A percentile compares a stretch with the other conserved stretches of the same genome.
phyloP scores from a whole-genome alignment of 2,888 invertebrate species.

The Tetragnatha montana region DNA sequence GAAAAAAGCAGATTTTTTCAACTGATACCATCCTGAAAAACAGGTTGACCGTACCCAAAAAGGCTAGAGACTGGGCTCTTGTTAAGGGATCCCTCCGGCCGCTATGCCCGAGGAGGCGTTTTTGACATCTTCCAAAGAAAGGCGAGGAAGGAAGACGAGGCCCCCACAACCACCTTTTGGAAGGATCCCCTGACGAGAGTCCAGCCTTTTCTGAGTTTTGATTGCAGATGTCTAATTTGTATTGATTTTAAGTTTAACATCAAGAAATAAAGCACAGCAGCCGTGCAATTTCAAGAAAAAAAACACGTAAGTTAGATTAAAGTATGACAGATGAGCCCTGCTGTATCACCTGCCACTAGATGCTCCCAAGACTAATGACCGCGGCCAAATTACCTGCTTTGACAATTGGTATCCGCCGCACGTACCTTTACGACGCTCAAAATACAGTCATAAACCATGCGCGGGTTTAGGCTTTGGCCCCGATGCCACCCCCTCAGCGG shows the following conservation, averaged over 20 bases:
- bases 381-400: conserved; percentile 15
- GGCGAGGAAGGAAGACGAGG: too few species aligned
- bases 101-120: too few species aligned
- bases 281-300: background rate
- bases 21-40: too few species aligned
- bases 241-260: background rate
- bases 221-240: too few species aligned
- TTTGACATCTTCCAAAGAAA: too few species aligned
- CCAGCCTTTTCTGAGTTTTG: background rate
- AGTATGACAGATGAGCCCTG: conserved; percentile 3
- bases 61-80: too few species aligned
- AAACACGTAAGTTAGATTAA: background rate
- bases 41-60: too few species aligned
- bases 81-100: too few species aligned
- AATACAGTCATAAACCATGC: conserved; percentile 63
- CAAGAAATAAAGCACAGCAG: background rate
- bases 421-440: conserved; percentile 50
- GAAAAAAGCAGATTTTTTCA: too few species aligned
- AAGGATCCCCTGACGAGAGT: too few species aligned
- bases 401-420: conserved; percentile 48
- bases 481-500: conserved; percentile 27
- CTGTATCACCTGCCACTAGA: background rate
- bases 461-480: conserved; percentile 55
- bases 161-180: too few species aligned
- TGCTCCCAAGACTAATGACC: background rate